A percentile compares a stretch with the other conserved stretches of the same genome.
These are phyloP conservation scores for Bubo blakistoni DNA, from an alignment of 2,113 vertebrate species.

Conservation along the genomic window DNA sequence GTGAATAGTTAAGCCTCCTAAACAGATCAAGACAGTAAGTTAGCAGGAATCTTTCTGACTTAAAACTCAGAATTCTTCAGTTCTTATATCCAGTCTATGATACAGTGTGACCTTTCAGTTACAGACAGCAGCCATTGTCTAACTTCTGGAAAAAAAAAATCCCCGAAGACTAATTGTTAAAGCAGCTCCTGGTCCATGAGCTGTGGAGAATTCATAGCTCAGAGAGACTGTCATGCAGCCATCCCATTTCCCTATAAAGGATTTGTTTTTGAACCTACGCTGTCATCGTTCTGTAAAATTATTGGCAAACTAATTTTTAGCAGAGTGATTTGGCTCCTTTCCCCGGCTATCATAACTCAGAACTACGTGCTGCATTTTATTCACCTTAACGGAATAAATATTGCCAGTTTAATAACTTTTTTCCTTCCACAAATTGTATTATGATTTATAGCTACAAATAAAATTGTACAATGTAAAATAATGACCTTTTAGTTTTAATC, in stretches of 20 bases:
- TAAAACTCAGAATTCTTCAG: background rate
- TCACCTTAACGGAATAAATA: slow-evolving; percentile 72
- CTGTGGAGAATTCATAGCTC: slow-evolving; percentile 72
- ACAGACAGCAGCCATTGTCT: slow-evolving; percentile 50
- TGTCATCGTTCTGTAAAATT: slow-evolving; percentile 75
- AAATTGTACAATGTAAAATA: slow-evolving; percentile 55
- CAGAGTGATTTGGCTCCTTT: slow-evolving; percentile 59
- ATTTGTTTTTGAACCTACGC: slow-evolving; percentile 70
- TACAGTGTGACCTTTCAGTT: slow-evolving; percentile 23
- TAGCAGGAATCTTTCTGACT: background rate
- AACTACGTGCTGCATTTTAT: slow-evolving; percentile 57
- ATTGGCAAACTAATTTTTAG: slow-evolving; percentile 78
- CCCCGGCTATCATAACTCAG: slow-evolving; percentile 60
- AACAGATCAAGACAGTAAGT: background rate
- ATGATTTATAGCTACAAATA: slow-evolving; percentile 66
- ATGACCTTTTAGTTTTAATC: slow-evolving; percentile 62
- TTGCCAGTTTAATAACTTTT: slow-evolving; percentile 62
- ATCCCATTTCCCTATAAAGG: slow-evolving; percentile 73
- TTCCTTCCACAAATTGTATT: slow-evolving; percentile 57
- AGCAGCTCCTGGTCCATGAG: slow-evolving; percentile 64
- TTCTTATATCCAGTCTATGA: slow-evolving; percentile 19
- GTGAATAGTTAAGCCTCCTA: background rate
- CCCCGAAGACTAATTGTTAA: slow-evolving; percentile 69
- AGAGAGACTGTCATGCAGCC: slow-evolving; percentile 67
- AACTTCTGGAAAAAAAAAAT: slow-evolving; percentile 55